These are phyloP conservation scores for Peromyscus maniculatus DNA, from an alignment of 2,113 vertebrate genomes.

Conservation along the genomic window DNA sequence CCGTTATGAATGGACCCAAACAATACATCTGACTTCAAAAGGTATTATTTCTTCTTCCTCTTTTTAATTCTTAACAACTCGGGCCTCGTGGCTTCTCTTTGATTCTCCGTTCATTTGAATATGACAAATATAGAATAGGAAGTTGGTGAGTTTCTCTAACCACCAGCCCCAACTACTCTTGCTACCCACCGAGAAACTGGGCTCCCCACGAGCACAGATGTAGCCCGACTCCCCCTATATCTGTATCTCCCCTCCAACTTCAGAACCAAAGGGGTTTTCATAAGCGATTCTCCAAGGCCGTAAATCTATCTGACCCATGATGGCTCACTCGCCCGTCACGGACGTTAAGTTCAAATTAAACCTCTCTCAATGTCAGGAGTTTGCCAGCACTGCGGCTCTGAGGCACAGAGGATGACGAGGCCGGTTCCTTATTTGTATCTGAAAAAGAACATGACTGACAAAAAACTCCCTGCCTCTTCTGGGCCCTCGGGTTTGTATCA, in stretches of 20 bases:
- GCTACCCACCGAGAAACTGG: conserved; percentile 16
- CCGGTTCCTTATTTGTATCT: conserved; percentile 52
- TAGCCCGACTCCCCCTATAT: not conserved
- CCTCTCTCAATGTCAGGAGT: conserved; percentile 62
- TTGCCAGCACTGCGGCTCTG: not conserved
- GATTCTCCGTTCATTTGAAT: conserved; percentile 69
- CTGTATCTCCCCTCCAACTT: not conserved
- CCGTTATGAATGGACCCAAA: not conserved
- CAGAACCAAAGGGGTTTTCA: conserved; percentile 35
- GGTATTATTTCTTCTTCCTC: conserved; percentile 24
- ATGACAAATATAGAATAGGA: conserved; percentile 79
- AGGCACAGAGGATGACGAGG: not conserved
- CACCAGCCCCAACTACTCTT: not conserved
- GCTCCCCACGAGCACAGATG: not conserved
- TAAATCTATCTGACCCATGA: conserved; percentile 73
- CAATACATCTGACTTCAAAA: not conserved
- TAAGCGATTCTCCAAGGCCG: conserved; percentile 33
- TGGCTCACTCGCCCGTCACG: conserved; percentile 63
- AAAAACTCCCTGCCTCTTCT: conserved; percentile 44
- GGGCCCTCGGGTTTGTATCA: conserved; percentile 56
- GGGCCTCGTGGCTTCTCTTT: conserved; percentile 47
- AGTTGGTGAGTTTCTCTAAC: conserved; percentile 71
- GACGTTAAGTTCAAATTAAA: conserved; percentile 79
- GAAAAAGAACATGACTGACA: conserved; percentile 12
- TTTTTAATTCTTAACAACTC: conserved; percentile 58